Evolutionary conservation across 1,140 invertebrate species (phyloP), one percentile per base, ranked within the genome.

Genomic region (Caerostris darwini): DNA sequence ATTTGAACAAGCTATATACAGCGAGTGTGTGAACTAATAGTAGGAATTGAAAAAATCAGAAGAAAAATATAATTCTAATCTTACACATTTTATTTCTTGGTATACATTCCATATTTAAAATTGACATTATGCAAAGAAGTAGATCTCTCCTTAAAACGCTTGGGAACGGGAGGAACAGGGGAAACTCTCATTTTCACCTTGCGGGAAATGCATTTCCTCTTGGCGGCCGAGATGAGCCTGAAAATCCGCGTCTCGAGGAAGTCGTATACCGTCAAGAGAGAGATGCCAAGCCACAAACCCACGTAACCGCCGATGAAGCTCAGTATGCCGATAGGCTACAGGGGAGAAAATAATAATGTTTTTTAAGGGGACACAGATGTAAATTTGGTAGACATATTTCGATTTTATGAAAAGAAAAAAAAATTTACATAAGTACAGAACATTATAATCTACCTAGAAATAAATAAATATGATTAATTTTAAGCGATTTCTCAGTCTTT

Each of bases 231-330:
- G 34, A 88, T 53, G 57, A 64, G 19, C 7, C 85, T 67, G 71
- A 94, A 94, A 17, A 94, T 81, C 19, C 93, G 58, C 4, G 93
- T 94, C 56, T 94, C 93, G 14, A 94, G 85, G 86, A 94, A 94
- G 10, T 94, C 93, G 86, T 94, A 94, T 6, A 94, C 93, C 1
- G 86, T 89, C 14, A 94, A 53, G 12, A 94, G 83, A 17, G 93
- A 94, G 57, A 94, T 94, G 34, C 93, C 93, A 2, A 94, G 58
- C 93, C 93, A 94, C 50, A 94, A 58, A 5, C 93, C 93, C 12
- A 94, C 93, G 59, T 94, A 94, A 3, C 93, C 93, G 56, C 93
- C 93, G n/a, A 94, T 94, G 59, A 94, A 94, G 14, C 93, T 94
- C 10, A 94, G 71, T 3, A 94, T 88, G 14, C 93, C 93, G 7